A percentile compares a stretch with the other conserved stretches of the same genome.
These are phyloP conservation scores for Dastarcus helophoroides DNA, from an alignment of 2,888 invertebrate species.

Conservation along the genomic window DNA sequence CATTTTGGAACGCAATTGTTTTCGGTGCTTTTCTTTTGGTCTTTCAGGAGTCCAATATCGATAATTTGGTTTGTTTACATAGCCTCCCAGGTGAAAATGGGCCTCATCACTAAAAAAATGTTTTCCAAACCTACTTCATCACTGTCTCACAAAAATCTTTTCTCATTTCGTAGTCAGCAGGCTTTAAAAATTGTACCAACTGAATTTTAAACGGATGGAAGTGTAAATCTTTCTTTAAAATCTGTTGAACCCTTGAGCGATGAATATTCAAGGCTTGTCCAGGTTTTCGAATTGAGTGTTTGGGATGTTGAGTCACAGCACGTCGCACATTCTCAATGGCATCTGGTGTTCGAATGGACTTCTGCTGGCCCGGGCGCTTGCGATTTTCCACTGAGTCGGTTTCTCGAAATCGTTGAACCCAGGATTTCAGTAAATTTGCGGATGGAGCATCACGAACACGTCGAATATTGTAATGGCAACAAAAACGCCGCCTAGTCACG, in stretches of 20 bases:
- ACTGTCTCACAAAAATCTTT: neutral
- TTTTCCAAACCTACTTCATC: too few species aligned
- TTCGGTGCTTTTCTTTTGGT: too few species aligned
- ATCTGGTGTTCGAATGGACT: neutral
- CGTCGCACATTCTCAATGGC: neutral
- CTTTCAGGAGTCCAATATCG: too few species aligned
- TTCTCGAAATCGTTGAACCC: constrained; percentile 1
- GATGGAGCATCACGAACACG: neutral
- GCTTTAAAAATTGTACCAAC: neutral
- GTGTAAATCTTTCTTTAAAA: neutral
- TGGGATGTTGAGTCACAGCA: constrained; percentile 1
- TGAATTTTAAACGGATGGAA: constrained; percentile 1
- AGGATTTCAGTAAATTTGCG: neutral
- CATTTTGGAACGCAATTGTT: too few species aligned
- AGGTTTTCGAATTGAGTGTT: neutral
- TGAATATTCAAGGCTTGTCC: neutral
- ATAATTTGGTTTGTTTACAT: too few species aligned
- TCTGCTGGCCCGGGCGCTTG: neutral
- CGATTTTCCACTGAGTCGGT: too few species aligned
- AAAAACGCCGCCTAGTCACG: too few species aligned
- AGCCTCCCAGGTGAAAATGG: too few species aligned
- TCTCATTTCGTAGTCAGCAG: too few species aligned
- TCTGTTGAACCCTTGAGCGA: neutral
- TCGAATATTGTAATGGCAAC: too few species aligned
- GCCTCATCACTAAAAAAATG: too few species aligned